phyloP scores from a whole-genome alignment of 1,140 invertebrate genomes.

The Hycleus phaleratus region DNA sequence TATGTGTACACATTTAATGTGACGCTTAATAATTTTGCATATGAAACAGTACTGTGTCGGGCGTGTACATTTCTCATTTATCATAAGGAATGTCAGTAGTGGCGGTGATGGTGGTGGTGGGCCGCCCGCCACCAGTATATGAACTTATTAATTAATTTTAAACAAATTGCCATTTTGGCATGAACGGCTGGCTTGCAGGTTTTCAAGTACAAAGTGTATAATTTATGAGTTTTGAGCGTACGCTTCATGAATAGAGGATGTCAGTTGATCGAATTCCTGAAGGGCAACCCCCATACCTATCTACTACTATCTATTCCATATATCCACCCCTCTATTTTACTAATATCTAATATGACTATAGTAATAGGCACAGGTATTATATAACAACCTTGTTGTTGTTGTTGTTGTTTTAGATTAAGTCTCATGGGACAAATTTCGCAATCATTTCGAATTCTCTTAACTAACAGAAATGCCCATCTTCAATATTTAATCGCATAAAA shows the following conservation, averaged over 20 bases:
- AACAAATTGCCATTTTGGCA: constrained; percentile 27
- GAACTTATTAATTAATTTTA: constrained; percentile 32
- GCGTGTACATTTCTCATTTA: constrained; percentile 27
- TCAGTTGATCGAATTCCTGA: constrained; percentile 15
- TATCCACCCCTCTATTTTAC: too few relatives aligned
- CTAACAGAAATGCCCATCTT: too few relatives aligned
- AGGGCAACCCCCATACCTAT: background rate
- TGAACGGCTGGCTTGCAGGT: constrained; percentile 11
- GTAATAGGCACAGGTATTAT: too few relatives aligned
- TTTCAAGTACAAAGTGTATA: constrained; percentile 18
- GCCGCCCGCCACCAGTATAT: constrained; percentile 14
- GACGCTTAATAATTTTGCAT: constrained; percentile 27
- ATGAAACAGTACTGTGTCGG: constrained; percentile 20
- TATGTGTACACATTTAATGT: constrained; percentile 17
- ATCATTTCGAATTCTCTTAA: too few relatives aligned
- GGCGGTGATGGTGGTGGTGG: too few relatives aligned
- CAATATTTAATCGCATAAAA: too few relatives aligned
- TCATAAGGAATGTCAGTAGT: constrained; percentile 23
- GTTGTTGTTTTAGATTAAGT: background rate
- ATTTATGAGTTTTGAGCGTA: constrained; percentile 18
- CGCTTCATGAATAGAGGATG: constrained; percentile 5
- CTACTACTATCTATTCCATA: too few relatives aligned
- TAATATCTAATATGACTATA: too few relatives aligned
- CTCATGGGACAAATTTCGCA: too few relatives aligned
- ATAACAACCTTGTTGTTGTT: background rate